phyloP scores from a whole-genome alignment of 2,113 vertebrate genomes.

The Orcinus orca region DNA sequence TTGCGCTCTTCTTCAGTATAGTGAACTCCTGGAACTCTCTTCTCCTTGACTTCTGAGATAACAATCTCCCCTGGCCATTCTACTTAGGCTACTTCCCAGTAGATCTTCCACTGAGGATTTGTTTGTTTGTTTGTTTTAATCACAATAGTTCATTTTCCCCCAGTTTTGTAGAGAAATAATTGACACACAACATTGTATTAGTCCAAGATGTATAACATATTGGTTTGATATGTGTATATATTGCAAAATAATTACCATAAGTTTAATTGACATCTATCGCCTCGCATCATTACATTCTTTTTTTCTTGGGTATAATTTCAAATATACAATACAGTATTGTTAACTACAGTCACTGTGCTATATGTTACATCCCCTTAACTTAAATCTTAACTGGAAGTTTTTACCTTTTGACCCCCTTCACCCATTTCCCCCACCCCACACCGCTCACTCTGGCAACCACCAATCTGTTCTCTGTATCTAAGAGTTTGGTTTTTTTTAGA shows the following conservation, averaged over 20 bases:
- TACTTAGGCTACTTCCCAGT: background rate
- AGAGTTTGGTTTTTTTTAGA: background rate
- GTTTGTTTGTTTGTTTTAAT: background rate
- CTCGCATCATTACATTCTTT: background rate
- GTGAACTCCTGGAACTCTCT: background rate
- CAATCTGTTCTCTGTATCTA: background rate
- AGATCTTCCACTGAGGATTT: background rate
- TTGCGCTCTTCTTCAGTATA: background rate
- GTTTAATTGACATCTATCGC: background rate
- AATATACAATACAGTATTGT: background rate
- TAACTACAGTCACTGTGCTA: background rate
- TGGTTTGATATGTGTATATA: background rate
- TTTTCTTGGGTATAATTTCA: background rate
- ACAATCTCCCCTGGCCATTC: rapidly evolving
- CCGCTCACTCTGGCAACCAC: background rate
- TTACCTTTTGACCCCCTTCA: background rate
- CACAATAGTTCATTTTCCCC: background rate
- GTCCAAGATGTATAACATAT: background rate
- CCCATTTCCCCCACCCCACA: background rate
- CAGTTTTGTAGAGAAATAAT: background rate
- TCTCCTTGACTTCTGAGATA: background rate
- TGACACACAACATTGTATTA: background rate
- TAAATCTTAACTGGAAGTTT: background rate
- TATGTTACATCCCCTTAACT: background rate
- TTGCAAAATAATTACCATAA: background rate